Evolutionary conservation across 2,113 vertebrate species (phyloP).

Genomic region (Datnioides undecimradiatus): DNA sequence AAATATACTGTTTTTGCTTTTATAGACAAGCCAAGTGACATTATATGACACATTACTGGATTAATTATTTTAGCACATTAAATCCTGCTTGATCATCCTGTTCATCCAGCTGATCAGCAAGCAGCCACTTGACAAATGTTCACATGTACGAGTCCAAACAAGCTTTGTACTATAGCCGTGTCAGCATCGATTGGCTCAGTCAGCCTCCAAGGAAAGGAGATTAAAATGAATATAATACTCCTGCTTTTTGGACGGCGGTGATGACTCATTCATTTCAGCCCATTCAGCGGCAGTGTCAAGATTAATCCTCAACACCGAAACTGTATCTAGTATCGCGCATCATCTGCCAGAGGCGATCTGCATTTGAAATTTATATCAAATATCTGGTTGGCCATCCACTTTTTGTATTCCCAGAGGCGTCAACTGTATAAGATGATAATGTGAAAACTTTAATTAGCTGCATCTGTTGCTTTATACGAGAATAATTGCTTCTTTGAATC

Average conservation of each 20-base stretch:
- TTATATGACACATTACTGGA: not conserved
- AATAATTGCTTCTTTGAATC: not conserved
- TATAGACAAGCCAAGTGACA: not conserved
- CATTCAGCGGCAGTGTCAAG: constrained; percentile 1
- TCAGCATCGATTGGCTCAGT: not conserved
- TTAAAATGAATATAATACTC: constrained; percentile 1
- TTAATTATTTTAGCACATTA: not conserved
- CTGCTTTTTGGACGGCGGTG: not conserved
- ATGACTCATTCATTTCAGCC: constrained; percentile 41
- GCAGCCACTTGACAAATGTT: not conserved
- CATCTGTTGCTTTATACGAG: not conserved
- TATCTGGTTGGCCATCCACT: not conserved
- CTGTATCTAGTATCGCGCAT: constrained; percentile 16
- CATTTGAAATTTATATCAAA: constrained; percentile 18
- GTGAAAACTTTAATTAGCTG: not conserved
- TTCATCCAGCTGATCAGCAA: not conserved
- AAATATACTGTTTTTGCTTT: not conserved
- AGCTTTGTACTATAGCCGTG: too few species aligned
- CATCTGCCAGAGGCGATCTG: not conserved
- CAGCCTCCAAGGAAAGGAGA: constrained; percentile 20
- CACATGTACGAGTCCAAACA: not conserved
- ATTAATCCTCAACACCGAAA: constrained; percentile 28
- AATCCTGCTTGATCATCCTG: not conserved
- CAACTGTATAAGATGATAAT: not conserved
- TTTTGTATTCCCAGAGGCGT: not conserved